Percentiles rank a stretch among this genome's conserved stretches.
Evolutionary conservation across 2,888 invertebrate genomes (phyloP).

Genomic region (Drosophila tanythrix): DNA sequence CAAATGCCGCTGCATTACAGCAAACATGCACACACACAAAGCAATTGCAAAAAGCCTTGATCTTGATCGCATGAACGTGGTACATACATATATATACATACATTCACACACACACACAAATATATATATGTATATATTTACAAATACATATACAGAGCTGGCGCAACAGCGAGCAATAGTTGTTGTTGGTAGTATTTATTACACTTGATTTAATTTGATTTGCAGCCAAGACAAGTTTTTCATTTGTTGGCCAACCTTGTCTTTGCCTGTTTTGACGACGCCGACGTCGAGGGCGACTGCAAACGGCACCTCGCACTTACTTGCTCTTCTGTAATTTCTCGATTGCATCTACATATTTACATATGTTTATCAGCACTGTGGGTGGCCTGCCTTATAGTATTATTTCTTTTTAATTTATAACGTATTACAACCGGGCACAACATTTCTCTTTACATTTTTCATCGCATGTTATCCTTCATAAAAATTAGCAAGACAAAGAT

Average conservation of each 20-base stretch:
- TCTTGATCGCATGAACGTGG: slow-evolving; percentile 79
- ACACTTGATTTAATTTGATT: slow-evolving; percentile 76
- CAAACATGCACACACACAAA: slow-evolving; percentile 18
- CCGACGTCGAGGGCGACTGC: slow-evolving; percentile 17
- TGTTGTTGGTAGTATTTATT: slow-evolving; percentile 64
- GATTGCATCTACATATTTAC: slow-evolving; percentile 27
- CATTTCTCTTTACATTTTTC: neutral
- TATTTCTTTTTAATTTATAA: neutral
- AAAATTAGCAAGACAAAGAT: neutral
- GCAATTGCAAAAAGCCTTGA: slow-evolving; percentile 76
- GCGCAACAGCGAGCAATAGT: slow-evolving; percentile 33
- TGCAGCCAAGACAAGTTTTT: slow-evolving; percentile 72
- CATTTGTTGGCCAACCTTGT: slow-evolving; percentile 65
- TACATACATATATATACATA: slow-evolving; percentile 26
- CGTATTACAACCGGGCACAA: neutral
- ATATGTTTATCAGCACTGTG: neutral
- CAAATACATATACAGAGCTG: slow-evolving; percentile 1
- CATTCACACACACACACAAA: slow-evolving; percentile 12
- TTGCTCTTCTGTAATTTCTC: slow-evolving; percentile 46
- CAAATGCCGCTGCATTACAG: slow-evolving; percentile 45
- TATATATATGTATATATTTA: neutral
- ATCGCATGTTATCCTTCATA: neutral
- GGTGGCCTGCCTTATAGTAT: neutral
- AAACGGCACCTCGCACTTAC: slow-evolving; percentile 64
- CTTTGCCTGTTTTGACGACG: slow-evolving; percentile 68